Base-by-base conservation (phyloP, 1,140 invertebrate genomes). In the Acromyrmex charruanus region DNA sequence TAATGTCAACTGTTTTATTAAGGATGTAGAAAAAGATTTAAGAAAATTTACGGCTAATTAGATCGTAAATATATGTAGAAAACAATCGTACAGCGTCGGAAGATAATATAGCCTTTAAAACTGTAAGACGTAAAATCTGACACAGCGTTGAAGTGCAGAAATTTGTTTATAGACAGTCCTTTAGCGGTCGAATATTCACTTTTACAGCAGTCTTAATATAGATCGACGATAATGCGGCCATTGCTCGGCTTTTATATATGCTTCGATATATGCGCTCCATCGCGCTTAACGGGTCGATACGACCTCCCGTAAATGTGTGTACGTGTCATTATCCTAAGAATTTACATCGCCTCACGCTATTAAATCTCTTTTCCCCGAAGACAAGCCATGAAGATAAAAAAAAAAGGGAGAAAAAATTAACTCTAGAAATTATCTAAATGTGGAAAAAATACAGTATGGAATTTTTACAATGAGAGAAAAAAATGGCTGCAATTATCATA, bases 191-290 rank as follows among this genome's bases (percentile, higher is more conserved):
- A 80, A 68, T 80, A 80, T 53, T 80, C 49, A n/a, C 63, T 69
- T 80, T 80, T 68, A 69, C 28, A 68, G 21, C 39, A n/a, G 44
- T n/a, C 63, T 69, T 80, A 80, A 80, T 80, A 80, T 80, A 80
- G 77, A 55, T 69, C 3, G 61, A 68, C 49, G 61, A 68, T 68
- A 80, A 68, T 9, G 63, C 63, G 63, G 63, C 49, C 55, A 21
- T 69, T 68, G 49, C 63, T 66, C 59, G 63, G 25, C 63, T 80
- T 68, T 80, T 55, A 68, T 53, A 55, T 59, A 59, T 74, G 28
- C 49, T 69, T 80, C 49, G 77, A 69, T 68, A 68, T n/a, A 39
- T 55, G 39, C n/a, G n/a, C 63, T 68, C 9, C 28, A n/a, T 80
- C 77, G 77, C 28, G 21, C 63, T 53, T 80, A 68, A 80, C 49